A percentile compares a stretch with the other conserved stretches of the same genome.
These are phyloP conservation scores for Halictus rubicundus DNA, from an alignment of 1,140 invertebrate genomes.

Conservation along the genomic window DNA sequence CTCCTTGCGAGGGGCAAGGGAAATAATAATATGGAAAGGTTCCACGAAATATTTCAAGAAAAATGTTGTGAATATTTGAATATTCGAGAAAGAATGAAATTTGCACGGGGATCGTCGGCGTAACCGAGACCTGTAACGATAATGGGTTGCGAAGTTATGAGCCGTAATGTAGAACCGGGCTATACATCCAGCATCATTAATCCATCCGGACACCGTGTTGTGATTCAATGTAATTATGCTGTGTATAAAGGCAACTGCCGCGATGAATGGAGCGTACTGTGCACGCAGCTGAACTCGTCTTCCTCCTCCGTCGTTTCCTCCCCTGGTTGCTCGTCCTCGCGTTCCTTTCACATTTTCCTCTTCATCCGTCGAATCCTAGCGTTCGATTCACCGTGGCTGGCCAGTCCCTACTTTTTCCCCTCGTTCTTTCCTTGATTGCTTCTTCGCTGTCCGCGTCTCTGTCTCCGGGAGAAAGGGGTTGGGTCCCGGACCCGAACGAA, in stretches of 20 bases:
- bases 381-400: slow-evolving; percentile 49
- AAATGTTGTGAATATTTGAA: too few relatives aligned
- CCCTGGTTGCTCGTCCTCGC: not conserved
- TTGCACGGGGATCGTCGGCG: not conserved
- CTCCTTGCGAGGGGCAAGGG: too few relatives aligned
- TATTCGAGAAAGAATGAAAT: too few relatives aligned
- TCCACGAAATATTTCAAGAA: too few relatives aligned
- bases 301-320: not conserved
- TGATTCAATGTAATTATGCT: slow-evolving; percentile 28
- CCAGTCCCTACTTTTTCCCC: slow-evolving; percentile 7
- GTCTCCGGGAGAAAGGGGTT: slow-evolving; percentile 23
- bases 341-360: slow-evolving; percentile 1
- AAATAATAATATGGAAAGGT: too few relatives aligned
- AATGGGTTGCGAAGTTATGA: not conserved
- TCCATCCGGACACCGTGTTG: slow-evolving; percentile 1
- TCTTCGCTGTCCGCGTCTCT: slow-evolving; percentile 48
- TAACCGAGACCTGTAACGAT: not conserved
- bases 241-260: not conserved
- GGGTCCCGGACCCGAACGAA: slow-evolving; percentile 31
- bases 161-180: not conserved
- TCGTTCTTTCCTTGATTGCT: slow-evolving; percentile 50
- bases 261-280: not conserved
- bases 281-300: slow-evolving; percentile 6
- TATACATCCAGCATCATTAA: slow-evolving; percentile 11
- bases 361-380: slow-evolving; percentile 44